These are phyloP conservation scores for Rotaria sp. DNA, from an alignment of 2,888 invertebrate genomes.

Conservation along the genomic window DNA sequence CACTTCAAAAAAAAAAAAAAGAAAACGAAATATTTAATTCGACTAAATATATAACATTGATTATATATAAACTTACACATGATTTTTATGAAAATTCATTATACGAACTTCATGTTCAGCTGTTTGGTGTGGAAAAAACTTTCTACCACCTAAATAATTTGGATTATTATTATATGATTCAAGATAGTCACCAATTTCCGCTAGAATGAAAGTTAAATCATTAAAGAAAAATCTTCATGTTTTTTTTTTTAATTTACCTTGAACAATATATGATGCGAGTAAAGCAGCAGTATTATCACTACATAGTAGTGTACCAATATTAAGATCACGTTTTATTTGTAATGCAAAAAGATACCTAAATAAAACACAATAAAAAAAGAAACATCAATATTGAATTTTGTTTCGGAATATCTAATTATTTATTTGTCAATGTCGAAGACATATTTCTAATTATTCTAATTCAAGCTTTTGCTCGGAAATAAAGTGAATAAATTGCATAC, in stretches of 20 bases:
- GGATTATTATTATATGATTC: constrained; percentile 60
- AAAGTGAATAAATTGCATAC: not conserved
- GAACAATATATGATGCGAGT: constrained; percentile 95
- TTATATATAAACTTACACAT: constrained; percentile 70
- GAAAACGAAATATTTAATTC: not conserved
- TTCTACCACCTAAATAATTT: constrained; percentile 85
- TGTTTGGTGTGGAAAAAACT: constrained; percentile 76
- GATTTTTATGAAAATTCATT: constrained; percentile 97
- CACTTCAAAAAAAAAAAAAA: constrained; percentile 50
- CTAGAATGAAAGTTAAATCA: not conserved
- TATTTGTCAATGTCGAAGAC: not conserved
- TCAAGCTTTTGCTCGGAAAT: not conserved
- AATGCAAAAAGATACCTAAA: constrained; percentile 78
- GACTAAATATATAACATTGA: not conserved
- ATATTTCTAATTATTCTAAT: not conserved
- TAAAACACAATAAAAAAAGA: not conserved
- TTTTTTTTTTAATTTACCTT: constrained; percentile 59
- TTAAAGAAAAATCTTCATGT: not conserved
- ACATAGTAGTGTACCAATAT: constrained; percentile 83
- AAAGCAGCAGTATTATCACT: constrained; percentile 96
- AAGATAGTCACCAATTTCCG: constrained; percentile 37
- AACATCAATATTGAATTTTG: not conserved
- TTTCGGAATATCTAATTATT: not conserved
- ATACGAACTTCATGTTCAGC: constrained; percentile 81
- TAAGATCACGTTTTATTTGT: constrained; percentile 91